These are phyloP conservation scores for Nasalis larvatus DNA, from an alignment of 2,113 vertebrate genomes.

Conservation along the genomic window DNA sequence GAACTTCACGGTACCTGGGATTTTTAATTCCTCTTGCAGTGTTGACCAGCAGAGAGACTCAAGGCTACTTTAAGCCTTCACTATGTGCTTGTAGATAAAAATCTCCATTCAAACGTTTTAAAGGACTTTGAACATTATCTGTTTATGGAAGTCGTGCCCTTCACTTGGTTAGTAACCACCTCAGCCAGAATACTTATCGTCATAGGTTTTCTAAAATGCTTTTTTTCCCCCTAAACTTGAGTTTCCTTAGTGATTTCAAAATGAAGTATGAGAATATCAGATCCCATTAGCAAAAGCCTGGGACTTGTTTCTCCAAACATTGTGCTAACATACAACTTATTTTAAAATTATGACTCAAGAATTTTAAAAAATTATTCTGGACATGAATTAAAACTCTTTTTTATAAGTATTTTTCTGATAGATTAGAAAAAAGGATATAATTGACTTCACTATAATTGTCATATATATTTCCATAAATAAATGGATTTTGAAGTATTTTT, in stretches of 20 bases:
- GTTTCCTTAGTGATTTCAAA: constrained; percentile 62
- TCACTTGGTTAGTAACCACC: constrained; percentile 73
- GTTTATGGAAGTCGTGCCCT: constrained; percentile 68
- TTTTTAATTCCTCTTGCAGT: neutral
- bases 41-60: neutral
- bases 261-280: neutral
- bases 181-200: neutral
- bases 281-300: constrained; percentile 33
- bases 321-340: constrained; percentile 7
- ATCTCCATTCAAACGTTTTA: constrained; percentile 47
- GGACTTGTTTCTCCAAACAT: constrained; percentile 34
- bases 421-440: constrained; percentile 30
- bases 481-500: constrained; percentile 65
- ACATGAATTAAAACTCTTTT: constrained; percentile 54
- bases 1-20: neutral
- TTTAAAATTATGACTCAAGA: constrained; percentile 44
- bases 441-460: constrained; percentile 58
- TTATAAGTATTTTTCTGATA: constrained; percentile 43
- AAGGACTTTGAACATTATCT: constrained; percentile 67
- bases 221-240: constrained; percentile 66
- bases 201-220: neutral
- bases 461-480: constrained; percentile 65
- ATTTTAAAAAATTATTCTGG: constrained; percentile 30
- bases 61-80: neutral
- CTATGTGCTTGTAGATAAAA: constrained; percentile 69